These are phyloP conservation scores for Pithys albifrons DNA, from an alignment of 2,113 vertebrate genomes.

Conservation along the genomic window DNA sequence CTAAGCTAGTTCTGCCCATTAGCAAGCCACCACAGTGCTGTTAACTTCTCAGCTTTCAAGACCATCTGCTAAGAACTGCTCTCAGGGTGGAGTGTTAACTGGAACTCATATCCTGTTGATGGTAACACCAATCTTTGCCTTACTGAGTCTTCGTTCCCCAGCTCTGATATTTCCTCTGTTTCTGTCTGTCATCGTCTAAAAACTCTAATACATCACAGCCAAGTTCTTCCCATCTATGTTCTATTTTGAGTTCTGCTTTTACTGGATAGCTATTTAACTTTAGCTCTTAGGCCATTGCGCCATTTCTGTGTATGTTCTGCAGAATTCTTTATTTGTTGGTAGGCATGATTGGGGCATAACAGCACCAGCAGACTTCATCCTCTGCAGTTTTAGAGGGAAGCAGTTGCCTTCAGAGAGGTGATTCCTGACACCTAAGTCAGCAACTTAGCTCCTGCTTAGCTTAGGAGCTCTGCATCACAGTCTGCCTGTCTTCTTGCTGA, in stretches of 20 bases:
- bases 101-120: neutral
- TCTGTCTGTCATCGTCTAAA: neutral
- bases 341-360: neutral
- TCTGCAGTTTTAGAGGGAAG: neutral
- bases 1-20: neutral
- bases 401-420: neutral
- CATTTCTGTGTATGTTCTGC: neutral
- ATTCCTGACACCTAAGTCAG: neutral
- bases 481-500: neutral
- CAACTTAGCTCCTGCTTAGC: neutral
- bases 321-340: neutral
- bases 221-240: neutral
- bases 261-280: neutral
- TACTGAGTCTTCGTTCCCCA: neutral
- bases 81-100: neutral
- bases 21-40: neutral
- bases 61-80: neutral
- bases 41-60: neutral
- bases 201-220: neutral
- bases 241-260: constrained; percentile 42
- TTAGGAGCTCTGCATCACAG: neutral
- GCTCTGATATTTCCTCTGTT: neutral
- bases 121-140: neutral
- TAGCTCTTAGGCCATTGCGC: neutral
- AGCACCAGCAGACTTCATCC: neutral